Evolutionary conservation across 2,797 vertebrate genomes (phyloP).

Genomic region (Psittacula echo): DNA sequence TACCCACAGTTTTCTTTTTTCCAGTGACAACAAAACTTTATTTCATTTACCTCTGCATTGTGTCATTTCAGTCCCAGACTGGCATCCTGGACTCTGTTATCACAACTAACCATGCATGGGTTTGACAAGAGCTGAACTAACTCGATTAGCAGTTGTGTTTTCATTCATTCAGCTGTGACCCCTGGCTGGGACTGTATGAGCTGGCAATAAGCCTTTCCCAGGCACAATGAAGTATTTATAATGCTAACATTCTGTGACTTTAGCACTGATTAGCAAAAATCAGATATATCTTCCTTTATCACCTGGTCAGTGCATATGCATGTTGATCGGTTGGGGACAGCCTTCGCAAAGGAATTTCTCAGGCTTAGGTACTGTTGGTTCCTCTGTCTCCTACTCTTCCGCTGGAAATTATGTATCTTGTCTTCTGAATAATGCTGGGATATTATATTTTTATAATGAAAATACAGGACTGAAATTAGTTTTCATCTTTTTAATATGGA

Average conservation of each 20-base stretch:
- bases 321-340: not conserved
- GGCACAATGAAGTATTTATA: not conserved
- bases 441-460: not conserved
- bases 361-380: not conserved
- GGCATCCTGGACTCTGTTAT: not conserved
- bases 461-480: not conserved
- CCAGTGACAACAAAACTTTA: not conserved
- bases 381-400: not conserved
- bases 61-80: not conserved
- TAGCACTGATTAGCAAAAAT: not conserved
- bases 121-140: not conserved
- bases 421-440: not conserved
- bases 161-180: not conserved
- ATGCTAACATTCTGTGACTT: conserved; percentile 4
- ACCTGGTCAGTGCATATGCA: not conserved
- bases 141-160: not conserved
- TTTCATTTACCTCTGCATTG: not conserved
- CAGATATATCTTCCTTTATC: not conserved
- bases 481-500: not conserved
- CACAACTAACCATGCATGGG: not conserved
- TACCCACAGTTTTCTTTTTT: not conserved
- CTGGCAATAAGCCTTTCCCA: not conserved
- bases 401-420: not conserved
- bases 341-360: not conserved
- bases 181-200: not conserved